Conservation (phyloP, 1,140 invertebrate genomes). For the Pseudomyrmex gracilis region DNA sequence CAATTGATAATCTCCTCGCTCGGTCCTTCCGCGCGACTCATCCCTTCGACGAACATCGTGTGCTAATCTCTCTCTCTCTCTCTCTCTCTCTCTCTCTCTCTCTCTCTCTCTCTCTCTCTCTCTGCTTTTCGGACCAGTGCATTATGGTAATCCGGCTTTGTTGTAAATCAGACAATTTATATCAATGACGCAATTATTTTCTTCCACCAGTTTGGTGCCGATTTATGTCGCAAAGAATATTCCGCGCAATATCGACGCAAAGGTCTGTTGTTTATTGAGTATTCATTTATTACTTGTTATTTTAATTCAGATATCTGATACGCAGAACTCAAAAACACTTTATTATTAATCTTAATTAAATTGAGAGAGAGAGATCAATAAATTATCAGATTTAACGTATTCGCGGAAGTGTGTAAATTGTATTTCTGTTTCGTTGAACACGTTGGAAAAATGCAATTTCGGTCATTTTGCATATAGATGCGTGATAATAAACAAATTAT, state of each 20-base stretch:
- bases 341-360: not conserved
- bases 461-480: not conserved
- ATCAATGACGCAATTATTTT: not conserved
- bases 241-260: not conserved
- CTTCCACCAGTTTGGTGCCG: not conserved
- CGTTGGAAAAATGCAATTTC: too few relatives aligned
- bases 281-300: not conserved
- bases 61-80: not conserved
- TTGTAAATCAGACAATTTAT: not conserved
- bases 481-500: not conserved
- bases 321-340: not conserved
- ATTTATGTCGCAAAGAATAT: not conserved
- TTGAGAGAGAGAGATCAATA: not conserved
- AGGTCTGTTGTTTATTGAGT: not conserved
- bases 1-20: conserved; percentile 47
- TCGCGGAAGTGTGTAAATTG: too few relatives aligned
- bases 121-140: too few relatives aligned
- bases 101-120: too few relatives aligned
- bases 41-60: not conserved
- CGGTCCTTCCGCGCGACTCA: not conserved
- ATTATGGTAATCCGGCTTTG: too few relatives aligned
- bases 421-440: too few relatives aligned
- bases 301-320: conserved; percentile 3
- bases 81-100: too few relatives aligned
- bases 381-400: not conserved